phyloP scores from a whole-genome alignment of 1,140 invertebrate genomes.

The Luehdorfia chinensis region DNA sequence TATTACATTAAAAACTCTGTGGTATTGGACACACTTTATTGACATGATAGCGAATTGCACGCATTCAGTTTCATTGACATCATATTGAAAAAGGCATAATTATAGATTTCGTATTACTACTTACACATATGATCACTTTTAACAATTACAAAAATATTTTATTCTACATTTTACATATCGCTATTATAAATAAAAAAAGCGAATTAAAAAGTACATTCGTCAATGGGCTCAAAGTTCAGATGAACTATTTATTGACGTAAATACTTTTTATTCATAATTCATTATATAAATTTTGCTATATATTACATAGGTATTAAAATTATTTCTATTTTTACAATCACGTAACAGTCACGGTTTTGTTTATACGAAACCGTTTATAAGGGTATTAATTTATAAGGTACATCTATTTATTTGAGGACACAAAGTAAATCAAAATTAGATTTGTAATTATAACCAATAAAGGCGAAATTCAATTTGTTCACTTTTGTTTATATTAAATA shows the following conservation, averaged over 20 bases:
- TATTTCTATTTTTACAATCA: too few species aligned
- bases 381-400: too few species aligned
- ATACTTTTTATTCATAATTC: conserved; percentile 42
- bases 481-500: too few species aligned
- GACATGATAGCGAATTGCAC: conserved; percentile 1
- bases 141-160: conserved; percentile 28
- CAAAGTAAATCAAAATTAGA: too few species aligned
- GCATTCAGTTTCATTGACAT: conserved; percentile 19
- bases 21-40: conserved; percentile 6
- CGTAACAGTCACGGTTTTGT: too few species aligned
- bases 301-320: conserved; percentile 16
- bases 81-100: conserved; percentile 25
- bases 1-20: too few species aligned
- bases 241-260: conserved; percentile 51
- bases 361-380: too few species aligned
- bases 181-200: neutral
- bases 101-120: conserved; percentile 20
- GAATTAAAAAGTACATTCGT: conserved; percentile 45
- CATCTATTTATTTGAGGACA: too few species aligned
- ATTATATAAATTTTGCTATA: conserved; percentile 15
- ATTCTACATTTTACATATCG: neutral
- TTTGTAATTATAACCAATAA: too few species aligned
- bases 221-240: conserved; percentile 61
- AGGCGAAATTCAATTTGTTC: too few species aligned
- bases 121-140: conserved; percentile 9